Conservation (phyloP, 2,113 vertebrate species). For the Etia nguti region DNA sequence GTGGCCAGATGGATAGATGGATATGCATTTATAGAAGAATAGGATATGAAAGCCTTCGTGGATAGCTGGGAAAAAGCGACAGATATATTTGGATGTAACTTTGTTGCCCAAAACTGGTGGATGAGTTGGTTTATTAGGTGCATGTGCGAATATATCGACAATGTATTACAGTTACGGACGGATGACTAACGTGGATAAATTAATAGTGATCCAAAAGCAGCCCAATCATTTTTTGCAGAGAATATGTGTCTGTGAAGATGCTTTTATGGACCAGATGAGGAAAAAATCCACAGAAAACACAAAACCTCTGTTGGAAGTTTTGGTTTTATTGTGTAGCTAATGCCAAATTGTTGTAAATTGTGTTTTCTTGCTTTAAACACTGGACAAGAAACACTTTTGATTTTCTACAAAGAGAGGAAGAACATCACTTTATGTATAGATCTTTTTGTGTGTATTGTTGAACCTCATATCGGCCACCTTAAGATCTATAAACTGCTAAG, state of each 20-base stretch:
- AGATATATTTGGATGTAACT: not conserved
- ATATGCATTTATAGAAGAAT: constrained; percentile 4
- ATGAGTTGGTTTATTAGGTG: not conserved
- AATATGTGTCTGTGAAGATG: not conserved
- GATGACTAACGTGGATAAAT: not conserved
- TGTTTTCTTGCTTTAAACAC: not conserved
- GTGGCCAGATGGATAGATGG: constrained; percentile 3
- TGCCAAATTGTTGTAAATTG: not conserved
- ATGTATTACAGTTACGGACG: not conserved
- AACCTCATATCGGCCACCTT: not conserved
- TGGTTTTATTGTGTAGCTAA: not conserved
- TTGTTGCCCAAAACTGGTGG: not conserved
- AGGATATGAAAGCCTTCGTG: constrained; percentile 4
- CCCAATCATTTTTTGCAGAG: not conserved
- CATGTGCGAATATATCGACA: constrained; percentile 21
- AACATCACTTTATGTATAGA: not conserved
- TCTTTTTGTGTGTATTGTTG: not conserved
- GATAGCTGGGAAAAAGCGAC: not conserved
- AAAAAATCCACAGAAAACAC: not conserved
- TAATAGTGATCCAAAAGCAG: not conserved
- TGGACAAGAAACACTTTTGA: not conserved
- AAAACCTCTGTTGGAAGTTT: not conserved
- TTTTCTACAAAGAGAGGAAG: not conserved
- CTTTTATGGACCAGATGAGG: not conserved
- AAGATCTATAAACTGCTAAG: not conserved